Base-by-base conservation (phyloP, 1,140 invertebrate genomes). In the Atta texana region DNA sequence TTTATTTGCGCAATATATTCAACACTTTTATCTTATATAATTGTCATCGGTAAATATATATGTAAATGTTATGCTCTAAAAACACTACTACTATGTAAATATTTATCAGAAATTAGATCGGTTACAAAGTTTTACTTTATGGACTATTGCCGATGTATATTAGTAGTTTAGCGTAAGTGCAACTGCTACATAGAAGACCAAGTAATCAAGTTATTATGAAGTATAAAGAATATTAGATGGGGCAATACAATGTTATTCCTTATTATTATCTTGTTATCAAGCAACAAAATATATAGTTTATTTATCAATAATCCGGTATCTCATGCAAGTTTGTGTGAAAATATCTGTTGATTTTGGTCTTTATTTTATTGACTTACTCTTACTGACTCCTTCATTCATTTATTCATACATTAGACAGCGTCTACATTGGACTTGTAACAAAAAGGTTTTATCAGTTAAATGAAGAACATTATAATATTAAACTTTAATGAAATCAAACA, bases 21-120 rank as follows among this genome's bases (percentile, higher is more conserved):
- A 18, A 28, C 44, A 72, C 44, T 51, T 71, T 49, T 16, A 10
- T 4, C 44, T 24, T 10, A 8, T 12, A 24, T 28, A 53, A 71
- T 51, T 53, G 18, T 53, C 14, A 53, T 28, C 10, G 39, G n/a
- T 49, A n/a, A n/a, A n/a, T n/a, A n/a, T n/a, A 68, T 18, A 69
- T 72, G 24, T 72, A 72, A 53, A 72, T 72, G 7, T 51, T 53
- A 72, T 28, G 44, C 24, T 53, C 24, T 24, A 24, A 34, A 18
- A 72, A 72, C 1, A 14, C 44, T 21, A 18, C 69, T 51, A 16
- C 44, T 72, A 18, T 51, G 44, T 24, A 72, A 72, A 72, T 72
- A 28, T 39, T 72, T 72, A 51, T 8, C 44, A 51, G 69, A 72
- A 71, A 71, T 71, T 71, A 71, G 21, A 71, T 49, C 21, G 24